A percentile compares a stretch with the other conserved stretches of the same genome.
Evolutionary conservation across 2,113 vertebrate genomes (phyloP).

Genomic region (Neolamprologus devosi): DNA sequence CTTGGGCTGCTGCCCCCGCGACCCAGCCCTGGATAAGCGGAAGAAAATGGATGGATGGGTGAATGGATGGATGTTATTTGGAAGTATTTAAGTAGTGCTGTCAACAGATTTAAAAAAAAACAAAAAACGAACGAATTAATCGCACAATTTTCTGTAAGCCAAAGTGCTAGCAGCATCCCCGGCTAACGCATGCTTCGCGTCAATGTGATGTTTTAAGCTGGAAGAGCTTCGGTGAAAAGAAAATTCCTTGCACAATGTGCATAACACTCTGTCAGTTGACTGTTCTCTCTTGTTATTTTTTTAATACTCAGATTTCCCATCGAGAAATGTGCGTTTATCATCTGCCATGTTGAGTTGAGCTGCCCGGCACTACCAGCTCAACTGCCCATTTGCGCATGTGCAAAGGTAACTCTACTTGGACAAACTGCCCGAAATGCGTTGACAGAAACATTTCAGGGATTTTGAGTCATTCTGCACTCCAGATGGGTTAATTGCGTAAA

Average conservation of each 20-base stretch:
- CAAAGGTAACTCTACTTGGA: not conserved
- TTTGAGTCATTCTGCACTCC: not conserved
- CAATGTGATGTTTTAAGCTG: not conserved
- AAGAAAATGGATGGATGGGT: not conserved
- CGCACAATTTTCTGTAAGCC: not conserved
- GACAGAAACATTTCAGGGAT: not conserved
- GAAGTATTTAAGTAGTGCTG: not conserved
- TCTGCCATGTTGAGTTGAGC: not conserved
- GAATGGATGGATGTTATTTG: not conserved
- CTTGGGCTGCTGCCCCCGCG: fast-evolving
- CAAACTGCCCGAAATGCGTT: not conserved
- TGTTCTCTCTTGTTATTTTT: not conserved
- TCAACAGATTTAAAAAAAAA: not conserved
- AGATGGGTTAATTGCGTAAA: not conserved
- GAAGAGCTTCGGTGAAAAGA: not conserved
- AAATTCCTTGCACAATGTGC: not conserved
- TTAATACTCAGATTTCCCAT: not conserved
- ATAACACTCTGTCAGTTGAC: not conserved
- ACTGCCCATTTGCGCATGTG: not conserved
- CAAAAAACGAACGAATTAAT: fast-evolving
- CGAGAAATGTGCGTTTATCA: not conserved
- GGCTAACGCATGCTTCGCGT: not conserved
- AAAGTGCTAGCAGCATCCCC: not conserved
- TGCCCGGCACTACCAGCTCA: not conserved
- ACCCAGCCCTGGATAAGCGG: not conserved